A percentile compares a stretch with the other conserved stretches of the same genome.
Evolutionary conservation across 2,888 invertebrate species (phyloP).

Genomic region (Drosophila parthenogenetica): DNA sequence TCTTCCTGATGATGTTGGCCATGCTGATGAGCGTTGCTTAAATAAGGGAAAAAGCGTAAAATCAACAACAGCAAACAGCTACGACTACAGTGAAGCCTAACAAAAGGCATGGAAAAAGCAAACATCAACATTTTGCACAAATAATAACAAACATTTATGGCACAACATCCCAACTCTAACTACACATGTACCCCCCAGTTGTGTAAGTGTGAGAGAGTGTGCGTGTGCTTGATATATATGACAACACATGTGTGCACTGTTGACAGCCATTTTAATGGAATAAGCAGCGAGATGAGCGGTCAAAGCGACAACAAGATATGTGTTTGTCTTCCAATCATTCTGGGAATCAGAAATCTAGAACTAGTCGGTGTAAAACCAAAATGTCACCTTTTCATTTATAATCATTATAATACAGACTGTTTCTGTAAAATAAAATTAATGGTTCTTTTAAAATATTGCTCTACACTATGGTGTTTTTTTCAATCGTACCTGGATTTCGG

Average conservation of each 20-base stretch:
- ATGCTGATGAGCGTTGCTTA: slow-evolving; percentile 54
- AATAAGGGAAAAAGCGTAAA: slow-evolving; percentile 57
- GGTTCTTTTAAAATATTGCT: too few relatives aligned
- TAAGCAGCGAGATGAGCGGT: slow-evolving; percentile 59
- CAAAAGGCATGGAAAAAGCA: slow-evolving; percentile 72
- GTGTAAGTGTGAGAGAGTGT: slow-evolving; percentile 16
- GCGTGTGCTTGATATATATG: slow-evolving; percentile 56
- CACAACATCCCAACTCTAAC: slow-evolving; percentile 60
- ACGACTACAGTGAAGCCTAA: slow-evolving; percentile 24
- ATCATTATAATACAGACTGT: neutral
- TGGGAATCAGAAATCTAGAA: neutral
- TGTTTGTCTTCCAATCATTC: slow-evolving; percentile 16
- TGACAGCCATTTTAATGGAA: slow-evolving; percentile 81
- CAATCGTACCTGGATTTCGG: too few relatives aligned
- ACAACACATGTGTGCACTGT: slow-evolving; percentile 70
- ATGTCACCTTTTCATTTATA: slow-evolving; percentile 2
- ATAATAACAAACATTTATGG: slow-evolving; percentile 74
- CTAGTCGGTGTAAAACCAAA: slow-evolving; percentile 3
- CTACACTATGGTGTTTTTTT: too few relatives aligned
- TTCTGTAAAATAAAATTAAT: neutral
- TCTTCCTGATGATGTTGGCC: slow-evolving; percentile 50
- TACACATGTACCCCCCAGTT: slow-evolving; percentile 47
- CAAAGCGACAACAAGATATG: slow-evolving; percentile 47
- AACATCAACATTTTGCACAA: slow-evolving; percentile 81
- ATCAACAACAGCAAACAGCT: slow-evolving; percentile 52